Percentiles rank a stretch among this genome's conserved stretches.
Evolutionary conservation across 2,113 vertebrate species (phyloP).

Genomic region (Protobothrops flavoviridis): DNA sequence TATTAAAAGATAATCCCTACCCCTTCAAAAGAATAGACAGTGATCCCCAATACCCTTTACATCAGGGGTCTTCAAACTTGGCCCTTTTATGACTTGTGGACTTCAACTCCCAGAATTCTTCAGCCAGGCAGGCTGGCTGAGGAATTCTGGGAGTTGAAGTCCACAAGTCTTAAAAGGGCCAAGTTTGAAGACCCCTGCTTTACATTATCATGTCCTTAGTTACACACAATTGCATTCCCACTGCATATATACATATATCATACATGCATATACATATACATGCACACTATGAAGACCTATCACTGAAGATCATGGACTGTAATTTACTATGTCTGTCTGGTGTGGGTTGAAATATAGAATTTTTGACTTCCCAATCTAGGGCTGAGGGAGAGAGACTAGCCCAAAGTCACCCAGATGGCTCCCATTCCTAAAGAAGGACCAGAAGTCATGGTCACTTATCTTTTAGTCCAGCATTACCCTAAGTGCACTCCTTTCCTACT

Average conservation of each 20-base stretch:
- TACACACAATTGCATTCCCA: neutral
- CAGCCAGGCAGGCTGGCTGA: too few relatives aligned
- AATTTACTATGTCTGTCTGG: neutral
- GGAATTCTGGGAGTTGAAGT: too few relatives aligned
- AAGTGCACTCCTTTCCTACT: neutral
- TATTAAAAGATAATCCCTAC: neutral
- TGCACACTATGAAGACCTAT: neutral
- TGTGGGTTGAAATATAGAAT: neutral
- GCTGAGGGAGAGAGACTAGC: neutral
- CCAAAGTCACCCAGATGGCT: neutral
- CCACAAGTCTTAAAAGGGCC: too few relatives aligned
- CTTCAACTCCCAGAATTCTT: too few relatives aligned
- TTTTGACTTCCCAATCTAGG: neutral
- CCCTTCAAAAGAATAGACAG: neutral
- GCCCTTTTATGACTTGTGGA: too few relatives aligned
- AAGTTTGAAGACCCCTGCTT: neutral
- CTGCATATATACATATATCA: neutral
- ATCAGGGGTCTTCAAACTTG: too few relatives aligned
- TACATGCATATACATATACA: neutral
- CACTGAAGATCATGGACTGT: neutral
- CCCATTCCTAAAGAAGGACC: neutral
- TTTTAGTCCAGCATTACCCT: neutral
- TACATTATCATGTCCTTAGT: neutral
- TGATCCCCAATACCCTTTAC: neutral
- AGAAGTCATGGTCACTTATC: neutral